Evolutionary conservation across 1,140 invertebrate genomes (phyloP), one percentile per base, ranked within the genome.

Genomic region (Ceratoteleas bidentatus): DNA sequence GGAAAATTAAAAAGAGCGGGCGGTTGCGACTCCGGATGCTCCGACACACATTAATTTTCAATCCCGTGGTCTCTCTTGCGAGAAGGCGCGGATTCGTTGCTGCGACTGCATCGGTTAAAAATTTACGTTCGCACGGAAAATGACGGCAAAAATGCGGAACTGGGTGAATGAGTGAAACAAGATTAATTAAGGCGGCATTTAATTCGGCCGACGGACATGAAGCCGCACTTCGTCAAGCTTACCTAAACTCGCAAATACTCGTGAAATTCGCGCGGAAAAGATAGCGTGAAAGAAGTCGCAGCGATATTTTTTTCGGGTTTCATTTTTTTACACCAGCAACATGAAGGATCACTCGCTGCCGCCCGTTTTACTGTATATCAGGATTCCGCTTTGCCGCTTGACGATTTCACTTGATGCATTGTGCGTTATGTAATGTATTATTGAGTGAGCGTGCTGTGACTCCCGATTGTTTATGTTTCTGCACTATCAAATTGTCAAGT

Each of bases 181-280:
- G 74, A 86, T 86, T 87, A 86, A 87, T 86, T 86, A 87, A 85
- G 62, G 62, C 56, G 75, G 65, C 62, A 79, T 82, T 87, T 81
- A 81, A 85, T 87, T 82, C 78, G 50, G 64, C 50, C 11, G n/a
- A 38, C 15, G 73, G 78, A 84, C 75, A 66, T 53, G 75, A 81
- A 80, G 74, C 73, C 74, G 38, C 77, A 62, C 74, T 76, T 73
- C 49, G 80, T 54, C 70, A 73, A 76, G 79, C 72, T 79, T 79
- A 66, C 62, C 47, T 73, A 80, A 84, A 69, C 38, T 68, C 40
- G 56, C 38, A 74, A 70, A 74, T 34, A 53, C 45, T 75, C 38
- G 66, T 54, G 64, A 84, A 85, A 79, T 78, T 84, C 49, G 53
- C 45, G 56, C 50, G 47, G 14, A 69, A 75, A 81, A 76, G 43